Evolutionary conservation across 2,888 invertebrate species (phyloP), one percentile per base, ranked within the genome.

Genomic region (Ormyrus pomaceus): DNA sequence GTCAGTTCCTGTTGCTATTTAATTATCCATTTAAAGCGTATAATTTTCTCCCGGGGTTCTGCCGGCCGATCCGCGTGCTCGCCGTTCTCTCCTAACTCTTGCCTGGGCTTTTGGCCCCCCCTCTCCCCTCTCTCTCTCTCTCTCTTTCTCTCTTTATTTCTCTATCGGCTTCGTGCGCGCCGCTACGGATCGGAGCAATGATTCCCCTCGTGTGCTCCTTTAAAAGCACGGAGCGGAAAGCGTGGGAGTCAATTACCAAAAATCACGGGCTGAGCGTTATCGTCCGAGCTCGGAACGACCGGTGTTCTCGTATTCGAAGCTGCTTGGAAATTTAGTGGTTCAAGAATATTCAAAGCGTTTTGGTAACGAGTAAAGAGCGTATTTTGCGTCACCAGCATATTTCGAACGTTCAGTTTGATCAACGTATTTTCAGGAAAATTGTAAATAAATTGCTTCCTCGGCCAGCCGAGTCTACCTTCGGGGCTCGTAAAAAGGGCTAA

Each of bases 11-110:
- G 89, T 89, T 89, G 87, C 90, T 90, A 90, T 91, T 91, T 91
- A 90, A 91, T 91, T 90, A 90, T 90, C 90, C 90, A 90, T 90
- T 90, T 90, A 90, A 89, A 90, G 86, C 88, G 86, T 90, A 87
- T 90, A 91, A 90, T 90, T 88, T 90, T 88, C 88, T 88, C 85
- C 85, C 85, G 81, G 83, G 85, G 82, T 84, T 83, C 74, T 5
- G 6, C 34, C 34, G 34, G 34, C 34, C 56, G 77, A 62, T 66
- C 78, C 53, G 48, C 56, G 74, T 45, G 50, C 64, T 58, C n/a
- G 79, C 83, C 81, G 55, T 4, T 34, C 65, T 65, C 55, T 73
- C 82, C 82, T 77, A 71, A 77, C 77, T 77, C 66, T 66, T 66
- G 34, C 64, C 69, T 13, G n/a, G n/a, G 46, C 59, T 61, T 34